phyloP scores from a whole-genome alignment of 1,140 invertebrate species.

The Rhopalosiphum maidis region DNA sequence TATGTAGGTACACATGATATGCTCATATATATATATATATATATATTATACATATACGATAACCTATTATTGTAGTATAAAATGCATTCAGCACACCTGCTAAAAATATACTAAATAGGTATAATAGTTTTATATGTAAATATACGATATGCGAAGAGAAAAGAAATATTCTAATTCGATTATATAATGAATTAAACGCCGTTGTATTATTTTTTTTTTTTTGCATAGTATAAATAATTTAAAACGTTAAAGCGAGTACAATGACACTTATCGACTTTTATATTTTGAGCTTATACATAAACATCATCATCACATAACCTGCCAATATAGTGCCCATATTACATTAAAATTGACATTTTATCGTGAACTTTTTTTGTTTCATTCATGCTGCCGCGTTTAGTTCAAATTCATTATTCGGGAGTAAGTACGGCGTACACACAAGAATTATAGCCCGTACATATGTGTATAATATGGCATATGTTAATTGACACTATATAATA shows the following conservation, averaged over 20 bases:
- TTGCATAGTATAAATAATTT: constrained; percentile 20
- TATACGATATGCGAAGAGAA: not conserved
- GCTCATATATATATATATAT: not conserved
- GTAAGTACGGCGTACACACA: not conserved
- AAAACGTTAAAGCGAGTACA: not conserved
- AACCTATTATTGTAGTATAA: not conserved
- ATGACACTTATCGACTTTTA: not conserved
- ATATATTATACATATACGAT: not conserved
- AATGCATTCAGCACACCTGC: not conserved
- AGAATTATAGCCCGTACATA: not conserved
- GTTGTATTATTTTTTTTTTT: not conserved
- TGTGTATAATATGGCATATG: not conserved
- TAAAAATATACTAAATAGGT: not conserved
- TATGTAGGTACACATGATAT: not conserved
- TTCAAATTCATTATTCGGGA: not conserved
- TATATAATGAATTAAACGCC: not conserved
- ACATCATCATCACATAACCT: not conserved
- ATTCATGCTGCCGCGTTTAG: not conserved
- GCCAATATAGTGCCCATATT: not conserved
- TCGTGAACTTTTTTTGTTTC: constrained; percentile 9
- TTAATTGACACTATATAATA: not conserved
- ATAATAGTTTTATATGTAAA: not conserved
- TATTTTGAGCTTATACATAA: not conserved
- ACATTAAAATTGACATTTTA: constrained; percentile 10
- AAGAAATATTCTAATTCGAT: constrained; percentile 6